Evolutionary conservation across 2,113 vertebrate genomes (phyloP).

Genomic region (Tiliqua scincoides): DNA sequence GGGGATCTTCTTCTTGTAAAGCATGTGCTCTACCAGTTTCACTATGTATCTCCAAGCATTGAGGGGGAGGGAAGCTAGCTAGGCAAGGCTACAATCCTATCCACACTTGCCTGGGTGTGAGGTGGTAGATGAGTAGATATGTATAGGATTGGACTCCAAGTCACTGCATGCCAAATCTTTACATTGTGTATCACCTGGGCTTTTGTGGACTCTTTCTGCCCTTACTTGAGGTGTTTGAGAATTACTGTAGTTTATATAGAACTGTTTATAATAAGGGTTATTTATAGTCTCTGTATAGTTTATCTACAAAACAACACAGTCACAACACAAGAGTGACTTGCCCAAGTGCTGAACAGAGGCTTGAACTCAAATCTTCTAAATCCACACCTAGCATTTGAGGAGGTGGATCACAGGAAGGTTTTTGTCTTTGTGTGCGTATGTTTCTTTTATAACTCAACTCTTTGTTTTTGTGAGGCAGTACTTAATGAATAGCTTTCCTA

Average conservation of each 20-base stretch:
- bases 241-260: not conserved
- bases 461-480: not conserved
- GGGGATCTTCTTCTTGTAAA: not conserved
- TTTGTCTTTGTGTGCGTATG: not conserved
- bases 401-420: not conserved
- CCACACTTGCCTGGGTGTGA: no score
- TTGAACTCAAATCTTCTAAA: not conserved
- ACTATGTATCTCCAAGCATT: no score
- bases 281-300: not conserved
- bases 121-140: no score
- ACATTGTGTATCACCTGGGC: not conserved
- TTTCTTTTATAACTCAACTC: not conserved
- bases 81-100: no score
- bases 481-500: not conserved
- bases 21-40: not conserved
- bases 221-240: not conserved
- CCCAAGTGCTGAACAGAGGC: not conserved
- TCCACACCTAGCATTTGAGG: not conserved
- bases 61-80: no score
- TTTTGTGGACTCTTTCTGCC: not conserved
- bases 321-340: not conserved
- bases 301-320: not conserved
- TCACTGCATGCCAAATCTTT: not conserved
- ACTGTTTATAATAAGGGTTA: not conserved
- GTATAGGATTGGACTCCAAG: no score